Evolutionary conservation across 2,797 vertebrate genomes (phyloP).

Genomic region (Siniperca undulata): DNA sequence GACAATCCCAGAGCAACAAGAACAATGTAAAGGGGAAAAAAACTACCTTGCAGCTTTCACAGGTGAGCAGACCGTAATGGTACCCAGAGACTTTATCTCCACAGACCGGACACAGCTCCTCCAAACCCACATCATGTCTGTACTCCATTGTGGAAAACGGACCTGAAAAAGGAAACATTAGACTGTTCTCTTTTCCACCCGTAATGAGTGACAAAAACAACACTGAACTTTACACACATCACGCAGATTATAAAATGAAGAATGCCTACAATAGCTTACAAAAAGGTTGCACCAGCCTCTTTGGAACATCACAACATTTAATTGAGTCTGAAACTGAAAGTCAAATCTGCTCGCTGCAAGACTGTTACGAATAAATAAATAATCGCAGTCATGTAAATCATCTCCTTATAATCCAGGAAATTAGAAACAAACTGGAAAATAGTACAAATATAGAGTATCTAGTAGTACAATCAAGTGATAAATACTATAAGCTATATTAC

Average conservation of each 20-base stretch:
- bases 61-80: conserved; percentile 86
- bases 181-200: not conserved
- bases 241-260: not conserved
- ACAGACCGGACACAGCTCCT: conserved; percentile 84
- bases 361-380: not conserved
- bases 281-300: not conserved
- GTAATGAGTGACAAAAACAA: not conserved
- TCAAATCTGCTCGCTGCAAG: not conserved
- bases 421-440: not conserved
- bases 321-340: not conserved
- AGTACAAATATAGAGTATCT: not conserved
- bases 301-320: not conserved
- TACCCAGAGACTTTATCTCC: conserved; percentile 86
- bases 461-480: not conserved
- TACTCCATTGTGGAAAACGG: conserved; percentile 71
- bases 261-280: not conserved
- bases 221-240: not conserved
- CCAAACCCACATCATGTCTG: conserved; percentile 51
- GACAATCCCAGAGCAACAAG: too few relatives aligned
- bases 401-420: not conserved
- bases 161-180: conserved; percentile 13
- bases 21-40: not conserved
- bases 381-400: not conserved
- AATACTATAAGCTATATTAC: not conserved
- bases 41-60: conserved; percentile 85